These are phyloP conservation scores for Urocynchramus pylzowi DNA, from an alignment of 2,113 vertebrate species.

Conservation along the genomic window DNA sequence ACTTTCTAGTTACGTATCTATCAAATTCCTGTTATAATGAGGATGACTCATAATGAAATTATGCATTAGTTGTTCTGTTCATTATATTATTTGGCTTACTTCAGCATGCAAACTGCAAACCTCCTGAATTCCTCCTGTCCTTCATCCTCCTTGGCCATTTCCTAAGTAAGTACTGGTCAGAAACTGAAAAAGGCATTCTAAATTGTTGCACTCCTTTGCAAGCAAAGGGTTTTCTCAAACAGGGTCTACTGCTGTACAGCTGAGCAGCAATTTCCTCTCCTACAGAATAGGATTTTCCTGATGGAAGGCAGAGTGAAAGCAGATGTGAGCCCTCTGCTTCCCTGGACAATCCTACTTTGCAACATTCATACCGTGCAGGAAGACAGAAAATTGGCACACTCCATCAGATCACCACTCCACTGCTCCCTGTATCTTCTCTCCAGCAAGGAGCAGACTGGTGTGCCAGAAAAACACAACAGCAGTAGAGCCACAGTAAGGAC, in stretches of 20 bases:
- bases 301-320: not conserved
- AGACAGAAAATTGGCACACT: not conserved
- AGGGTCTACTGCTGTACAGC: not conserved
- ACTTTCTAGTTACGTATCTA: slow-evolving; percentile 59
- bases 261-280: not conserved
- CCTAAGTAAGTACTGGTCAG: not conserved
- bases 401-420: not conserved
- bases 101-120: slow-evolving; percentile 27
- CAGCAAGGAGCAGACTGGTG: not conserved
- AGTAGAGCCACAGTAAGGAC: not conserved
- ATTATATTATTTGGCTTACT: slow-evolving; percentile 45
- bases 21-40: slow-evolving; percentile 66
- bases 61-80: slow-evolving; percentile 48
- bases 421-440: not conserved
- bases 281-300: not conserved
- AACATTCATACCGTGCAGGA: not conserved
- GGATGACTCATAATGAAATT: slow-evolving; percentile 71
- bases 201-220: not conserved
- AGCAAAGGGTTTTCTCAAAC: not conserved
- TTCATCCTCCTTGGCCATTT: not conserved
- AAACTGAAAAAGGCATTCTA: not conserved
- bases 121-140: not conserved
- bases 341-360: not conserved
- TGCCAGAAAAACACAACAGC: not conserved
- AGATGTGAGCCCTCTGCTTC: not conserved